Conservation (phyloP, 2,888 invertebrate genomes). For the Eupeodes luniger region DNA sequence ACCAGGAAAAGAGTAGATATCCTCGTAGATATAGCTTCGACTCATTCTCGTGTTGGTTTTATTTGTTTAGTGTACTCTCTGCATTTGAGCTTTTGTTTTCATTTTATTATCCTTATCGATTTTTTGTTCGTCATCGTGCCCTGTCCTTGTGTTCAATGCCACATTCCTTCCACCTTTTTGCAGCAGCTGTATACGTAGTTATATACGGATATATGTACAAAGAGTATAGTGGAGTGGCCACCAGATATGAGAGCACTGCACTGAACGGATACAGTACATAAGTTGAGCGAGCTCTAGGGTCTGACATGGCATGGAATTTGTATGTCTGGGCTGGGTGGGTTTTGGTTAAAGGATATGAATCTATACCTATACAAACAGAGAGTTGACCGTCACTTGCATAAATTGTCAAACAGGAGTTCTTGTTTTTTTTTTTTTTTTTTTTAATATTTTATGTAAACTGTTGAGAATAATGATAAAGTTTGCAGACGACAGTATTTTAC, state of each 20-base stretch:
- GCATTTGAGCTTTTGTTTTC: constrained; percentile 41
- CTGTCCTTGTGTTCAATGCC: constrained; percentile 73
- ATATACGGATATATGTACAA: too few species aligned
- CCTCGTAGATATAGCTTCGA: background rate
- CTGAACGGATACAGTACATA: constrained; percentile 16
- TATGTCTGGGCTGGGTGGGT: constrained; percentile 52
- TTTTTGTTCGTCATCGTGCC: constrained; percentile 48
- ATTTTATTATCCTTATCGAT: constrained; percentile 66
- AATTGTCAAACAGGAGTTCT: constrained; percentile 28
- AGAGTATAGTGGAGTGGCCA: constrained; percentile 25
- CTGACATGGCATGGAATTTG: constrained; percentile 23
- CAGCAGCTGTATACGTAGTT: too few species aligned
- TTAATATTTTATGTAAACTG: constrained; percentile 1
- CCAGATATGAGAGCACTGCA: constrained; percentile 46
- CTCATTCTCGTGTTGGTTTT: background rate
- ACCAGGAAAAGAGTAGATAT: background rate
- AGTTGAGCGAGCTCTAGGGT: constrained; percentile 31
- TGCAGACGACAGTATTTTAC: constrained; percentile 47
- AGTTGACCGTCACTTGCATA: constrained; percentile 66
- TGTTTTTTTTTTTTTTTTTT: constrained; percentile 1
- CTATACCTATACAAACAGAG: background rate
- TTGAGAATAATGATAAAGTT: constrained; percentile 54
- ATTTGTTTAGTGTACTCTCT: constrained; percentile 15
- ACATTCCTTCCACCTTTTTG: constrained; percentile 26
- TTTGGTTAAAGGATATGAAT: background rate